These are phyloP conservation scores for Thera obeliscata DNA, from an alignment of 2,888 invertebrate species.

Conservation along the genomic window DNA sequence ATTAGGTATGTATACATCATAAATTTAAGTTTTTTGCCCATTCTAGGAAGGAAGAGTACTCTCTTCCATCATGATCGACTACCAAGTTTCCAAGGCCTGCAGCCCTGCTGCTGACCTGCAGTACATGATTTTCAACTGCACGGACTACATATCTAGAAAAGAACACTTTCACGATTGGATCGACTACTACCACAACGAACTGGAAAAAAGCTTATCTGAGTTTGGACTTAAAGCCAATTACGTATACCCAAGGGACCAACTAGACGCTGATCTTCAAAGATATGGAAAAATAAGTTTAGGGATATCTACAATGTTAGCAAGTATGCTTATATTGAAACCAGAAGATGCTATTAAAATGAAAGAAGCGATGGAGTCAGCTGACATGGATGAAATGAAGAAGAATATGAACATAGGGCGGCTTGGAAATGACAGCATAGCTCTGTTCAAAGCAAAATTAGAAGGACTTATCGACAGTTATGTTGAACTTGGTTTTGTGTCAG, in stretches of 20 bases:
- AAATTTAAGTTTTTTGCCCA: constrained; percentile 1
- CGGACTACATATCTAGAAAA: constrained; percentile 46
- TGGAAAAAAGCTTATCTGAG: constrained; percentile 43
- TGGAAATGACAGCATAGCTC: constrained; percentile 5
- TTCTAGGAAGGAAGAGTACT: constrained; percentile 43
- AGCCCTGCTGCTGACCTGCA: constrained; percentile 48
- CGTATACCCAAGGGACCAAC: constrained; percentile 47
- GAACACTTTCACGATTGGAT: constrained; percentile 49
- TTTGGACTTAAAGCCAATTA: constrained; percentile 45
- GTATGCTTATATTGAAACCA: constrained; percentile 1
- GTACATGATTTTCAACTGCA: constrained; percentile 52
- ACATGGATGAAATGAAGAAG: neutral
- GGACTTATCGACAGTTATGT: constrained; percentile 39
- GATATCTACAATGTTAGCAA: constrained; percentile 29
- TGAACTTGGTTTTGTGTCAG: constrained; percentile 40
- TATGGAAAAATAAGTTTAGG: constrained; percentile 42
- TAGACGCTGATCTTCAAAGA: constrained; percentile 50
- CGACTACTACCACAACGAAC: constrained; percentile 46
- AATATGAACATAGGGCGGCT: neutral
- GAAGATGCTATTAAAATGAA: neutral
- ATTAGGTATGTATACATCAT: neutral
- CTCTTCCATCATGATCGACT: constrained; percentile 52
- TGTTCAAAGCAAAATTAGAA: constrained; percentile 35
- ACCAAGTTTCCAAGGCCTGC: constrained; percentile 46
- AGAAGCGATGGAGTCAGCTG: neutral